A percentile compares a stretch with the other conserved stretches of the same genome.
Conservation (phyloP, 2,888 invertebrate genomes). For the Mimas tiliae region DNA sequence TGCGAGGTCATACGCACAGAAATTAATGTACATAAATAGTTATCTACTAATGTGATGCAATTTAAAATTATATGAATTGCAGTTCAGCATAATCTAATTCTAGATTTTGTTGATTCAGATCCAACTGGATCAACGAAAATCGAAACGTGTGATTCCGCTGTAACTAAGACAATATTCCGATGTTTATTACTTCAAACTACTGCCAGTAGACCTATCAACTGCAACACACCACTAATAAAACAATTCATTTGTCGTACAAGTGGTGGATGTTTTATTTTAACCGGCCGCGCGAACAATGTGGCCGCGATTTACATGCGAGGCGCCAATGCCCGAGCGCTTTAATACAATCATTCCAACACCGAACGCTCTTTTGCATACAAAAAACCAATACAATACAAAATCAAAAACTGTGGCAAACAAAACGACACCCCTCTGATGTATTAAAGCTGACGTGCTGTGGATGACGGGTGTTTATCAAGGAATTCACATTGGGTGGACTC, state of each 20-base stretch:
- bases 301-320: constrained; percentile 61
- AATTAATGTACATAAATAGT: constrained; percentile 20
- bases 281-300: constrained; percentile 31
- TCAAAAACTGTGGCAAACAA: constrained; percentile 36
- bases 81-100: too few species aligned
- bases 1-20: neutral
- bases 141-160: too few species aligned
- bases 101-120: too few species aligned
- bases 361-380: constrained; percentile 55
- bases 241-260: constrained; percentile 5
- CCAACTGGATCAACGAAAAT: too few species aligned
- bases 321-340: constrained; percentile 42
- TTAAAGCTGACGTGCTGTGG: neutral
- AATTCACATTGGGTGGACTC: neutral
- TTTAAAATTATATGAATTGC: too few species aligned
- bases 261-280: constrained; percentile 33
- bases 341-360: constrained; percentile 62
- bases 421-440: neutral
- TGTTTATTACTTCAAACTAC: too few species aligned
- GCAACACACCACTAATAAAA: neutral
- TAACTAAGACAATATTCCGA: too few species aligned
- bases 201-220: too few species aligned
- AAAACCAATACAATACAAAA: too few species aligned
- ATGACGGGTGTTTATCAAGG: neutral
- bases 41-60: too few species aligned